Conservation (phyloP, 2,797 vertebrate genomes). For the Chelon auratus region DNA sequence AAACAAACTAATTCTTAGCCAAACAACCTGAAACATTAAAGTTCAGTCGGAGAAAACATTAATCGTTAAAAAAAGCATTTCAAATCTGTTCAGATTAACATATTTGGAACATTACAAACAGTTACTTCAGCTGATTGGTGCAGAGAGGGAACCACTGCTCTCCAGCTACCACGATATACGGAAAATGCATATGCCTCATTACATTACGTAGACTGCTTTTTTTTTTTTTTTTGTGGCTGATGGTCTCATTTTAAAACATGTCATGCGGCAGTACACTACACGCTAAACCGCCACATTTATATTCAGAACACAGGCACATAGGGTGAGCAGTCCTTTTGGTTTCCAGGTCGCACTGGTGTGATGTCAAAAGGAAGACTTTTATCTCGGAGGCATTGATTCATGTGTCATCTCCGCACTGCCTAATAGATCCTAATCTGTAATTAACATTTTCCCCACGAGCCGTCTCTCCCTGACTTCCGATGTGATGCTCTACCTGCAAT, state of each 20-base stretch:
- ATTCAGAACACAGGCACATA: slow-evolving; percentile 44
- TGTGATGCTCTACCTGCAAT: slow-evolving; percentile 77
- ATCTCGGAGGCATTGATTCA: slow-evolving; percentile 36
- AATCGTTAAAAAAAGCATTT: neutral
- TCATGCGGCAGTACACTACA: slow-evolving; percentile 2
- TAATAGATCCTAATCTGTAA: slow-evolving; percentile 78
- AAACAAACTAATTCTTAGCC: no score
- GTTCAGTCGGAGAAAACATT: neutral
- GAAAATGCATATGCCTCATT: neutral
- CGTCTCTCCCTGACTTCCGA: slow-evolving; percentile 67
- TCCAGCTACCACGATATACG: neutral
- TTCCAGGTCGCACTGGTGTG: slow-evolving; percentile 15
- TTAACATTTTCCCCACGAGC: slow-evolving; percentile 74
- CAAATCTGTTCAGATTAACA: neutral
- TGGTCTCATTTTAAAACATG: slow-evolving; percentile 28
- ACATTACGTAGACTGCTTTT: neutral
- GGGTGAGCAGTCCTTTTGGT: slow-evolving; percentile 48
- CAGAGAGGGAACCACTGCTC: neutral
- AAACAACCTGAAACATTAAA: no score
- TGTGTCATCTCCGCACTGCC: slow-evolving; percentile 52
- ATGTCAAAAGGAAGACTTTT: slow-evolving; percentile 43
- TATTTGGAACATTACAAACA: neutral
- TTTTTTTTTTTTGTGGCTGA: neutral
- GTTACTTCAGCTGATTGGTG: no score
- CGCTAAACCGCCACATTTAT: slow-evolving; percentile 25